Percentiles rank a stretch among this genome's conserved stretches.
Conservation (phyloP, 2,888 invertebrate genomes). For the Trilocha varians region DNA sequence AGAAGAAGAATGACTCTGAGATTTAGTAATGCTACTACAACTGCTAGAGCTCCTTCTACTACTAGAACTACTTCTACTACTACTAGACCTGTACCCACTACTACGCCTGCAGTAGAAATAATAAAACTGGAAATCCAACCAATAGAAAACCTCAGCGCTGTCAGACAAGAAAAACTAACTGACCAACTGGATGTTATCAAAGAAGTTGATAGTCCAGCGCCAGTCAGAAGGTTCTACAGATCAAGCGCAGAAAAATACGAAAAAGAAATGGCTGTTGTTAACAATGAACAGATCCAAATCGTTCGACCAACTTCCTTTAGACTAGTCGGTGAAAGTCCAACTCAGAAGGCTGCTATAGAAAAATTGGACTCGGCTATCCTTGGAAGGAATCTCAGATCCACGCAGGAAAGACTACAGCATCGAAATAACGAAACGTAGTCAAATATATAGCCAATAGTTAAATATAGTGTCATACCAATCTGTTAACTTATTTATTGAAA, state of each 20-base stretch:
- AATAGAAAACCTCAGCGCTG: constrained; percentile 25
- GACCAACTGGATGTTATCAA: constrained; percentile 43
- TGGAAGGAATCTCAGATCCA: too few species aligned
- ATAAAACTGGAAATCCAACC: constrained; percentile 46
- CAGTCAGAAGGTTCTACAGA: constrained; percentile 51
- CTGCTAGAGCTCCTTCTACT: constrained; percentile 16
- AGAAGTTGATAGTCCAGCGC: constrained; percentile 33
- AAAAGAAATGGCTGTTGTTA: constrained; percentile 45
- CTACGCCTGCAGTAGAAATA: constrained; percentile 33
- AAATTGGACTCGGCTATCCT: constrained; percentile 56
- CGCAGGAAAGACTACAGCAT: too few species aligned
- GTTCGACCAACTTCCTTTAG: constrained; percentile 47
- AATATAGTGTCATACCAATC: constrained; percentile 52
- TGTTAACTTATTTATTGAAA: constrained; percentile 48
- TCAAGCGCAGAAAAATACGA: constrained; percentile 50
- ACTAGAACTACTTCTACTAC: too few species aligned
- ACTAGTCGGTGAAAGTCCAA: constrained; percentile 41
- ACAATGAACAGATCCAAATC: constrained; percentile 57
- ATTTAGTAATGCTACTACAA: constrained; percentile 24
- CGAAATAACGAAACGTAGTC: constrained; percentile 40
- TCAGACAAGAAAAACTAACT: constrained; percentile 39
- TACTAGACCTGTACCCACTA: constrained; percentile 17
- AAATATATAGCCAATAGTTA: constrained; percentile 53
- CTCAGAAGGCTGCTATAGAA: constrained; percentile 42
- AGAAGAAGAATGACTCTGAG: constrained; percentile 50